Percentiles rank a stretch among this genome's conserved stretches.
Evolutionary conservation across 1,140 invertebrate genomes (phyloP).

Genomic region (Himalopsyche phryganea): DNA sequence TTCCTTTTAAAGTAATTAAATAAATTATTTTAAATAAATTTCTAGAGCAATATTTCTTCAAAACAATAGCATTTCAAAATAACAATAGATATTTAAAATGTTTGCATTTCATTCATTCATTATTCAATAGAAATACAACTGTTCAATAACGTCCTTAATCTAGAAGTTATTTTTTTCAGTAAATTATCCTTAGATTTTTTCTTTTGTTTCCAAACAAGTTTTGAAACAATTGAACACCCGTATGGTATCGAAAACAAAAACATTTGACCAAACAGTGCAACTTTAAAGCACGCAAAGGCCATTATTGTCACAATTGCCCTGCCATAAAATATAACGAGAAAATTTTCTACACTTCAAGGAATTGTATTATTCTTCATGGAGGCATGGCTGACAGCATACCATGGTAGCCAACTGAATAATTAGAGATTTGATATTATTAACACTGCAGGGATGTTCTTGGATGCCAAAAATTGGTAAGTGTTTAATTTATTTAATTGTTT

Average conservation of each 20-base stretch:
- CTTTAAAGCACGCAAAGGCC: constrained; percentile 22
- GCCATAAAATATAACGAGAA: constrained; percentile 12
- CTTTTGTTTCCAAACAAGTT: constrained; percentile 11
- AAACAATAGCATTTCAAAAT: too few species aligned
- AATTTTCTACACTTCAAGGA: constrained; percentile 33
- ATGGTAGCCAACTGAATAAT: constrained; percentile 18
- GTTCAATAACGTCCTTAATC: too few species aligned
- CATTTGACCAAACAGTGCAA: constrained; percentile 22
- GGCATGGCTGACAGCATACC: constrained; percentile 14
- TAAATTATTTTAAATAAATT: too few species aligned
- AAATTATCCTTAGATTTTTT: not conserved
- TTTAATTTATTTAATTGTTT: too few species aligned
- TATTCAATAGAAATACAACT: too few species aligned
- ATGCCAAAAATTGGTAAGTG: too few species aligned
- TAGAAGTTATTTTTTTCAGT: too few species aligned
- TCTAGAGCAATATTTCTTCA: too few species aligned
- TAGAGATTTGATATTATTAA: not conserved
- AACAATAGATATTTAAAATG: too few species aligned
- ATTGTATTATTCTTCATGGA: constrained; percentile 9
- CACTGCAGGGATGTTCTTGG: too few species aligned
- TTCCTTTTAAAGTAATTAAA: too few species aligned
- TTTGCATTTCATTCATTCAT: too few species aligned
- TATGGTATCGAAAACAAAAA: constrained; percentile 28
- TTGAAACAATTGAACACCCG: constrained; percentile 29
- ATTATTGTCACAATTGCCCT: constrained; percentile 16